A percentile compares a stretch with the other conserved stretches of the same genome.
phyloP scores from a whole-genome alignment of 2,888 invertebrate genomes.

The Panorpa germanica region DNA sequence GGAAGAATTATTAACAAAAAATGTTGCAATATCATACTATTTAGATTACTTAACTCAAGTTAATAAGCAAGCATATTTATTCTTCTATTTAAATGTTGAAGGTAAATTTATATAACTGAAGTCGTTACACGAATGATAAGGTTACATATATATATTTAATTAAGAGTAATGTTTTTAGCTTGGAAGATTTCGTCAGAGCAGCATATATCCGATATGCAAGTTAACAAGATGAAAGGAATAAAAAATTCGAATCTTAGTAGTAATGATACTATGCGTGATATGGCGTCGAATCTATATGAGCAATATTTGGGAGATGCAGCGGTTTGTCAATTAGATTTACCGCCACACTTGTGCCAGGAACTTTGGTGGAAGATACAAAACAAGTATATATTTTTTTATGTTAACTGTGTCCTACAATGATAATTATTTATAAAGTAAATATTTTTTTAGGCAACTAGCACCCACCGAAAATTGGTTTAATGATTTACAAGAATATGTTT shows the following conservation, averaged over 20 bases:
- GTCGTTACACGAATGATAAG: not conserved
- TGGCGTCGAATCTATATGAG: slow-evolving; percentile 13
- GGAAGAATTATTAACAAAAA: slow-evolving; percentile 15
- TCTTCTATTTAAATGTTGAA: slow-evolving; percentile 15
- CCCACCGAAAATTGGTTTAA: too few relatives aligned
- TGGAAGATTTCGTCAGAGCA: slow-evolving; percentile 13
- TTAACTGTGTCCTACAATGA: too few relatives aligned
- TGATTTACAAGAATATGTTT: slow-evolving; percentile 15
- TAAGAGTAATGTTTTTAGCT: slow-evolving; percentile 9
- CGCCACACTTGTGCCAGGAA: too few relatives aligned
- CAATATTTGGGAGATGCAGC: too few relatives aligned
- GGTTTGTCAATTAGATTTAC: too few relatives aligned
- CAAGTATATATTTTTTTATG: too few relatives aligned
- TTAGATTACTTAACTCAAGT: slow-evolving; percentile 14
- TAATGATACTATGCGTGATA: slow-evolving; percentile 13
- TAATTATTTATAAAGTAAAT: too few relatives aligned
- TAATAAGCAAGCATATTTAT: slow-evolving; percentile 15
- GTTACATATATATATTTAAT: not conserved
- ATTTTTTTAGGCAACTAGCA: too few relatives aligned
- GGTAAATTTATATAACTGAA: slow-evolving; percentile 8
- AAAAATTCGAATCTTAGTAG: slow-evolving; percentile 12
- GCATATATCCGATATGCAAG: slow-evolving; percentile 12
- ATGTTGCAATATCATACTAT: slow-evolving; percentile 14
- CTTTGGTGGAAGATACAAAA: too few relatives aligned
- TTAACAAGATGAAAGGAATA: slow-evolving; percentile 12